A percentile compares a stretch with the other conserved stretches of the same genome.
phyloP scores from a whole-genome alignment of 2,113 vertebrate species.

The Morphnarchus princeps region DNA sequence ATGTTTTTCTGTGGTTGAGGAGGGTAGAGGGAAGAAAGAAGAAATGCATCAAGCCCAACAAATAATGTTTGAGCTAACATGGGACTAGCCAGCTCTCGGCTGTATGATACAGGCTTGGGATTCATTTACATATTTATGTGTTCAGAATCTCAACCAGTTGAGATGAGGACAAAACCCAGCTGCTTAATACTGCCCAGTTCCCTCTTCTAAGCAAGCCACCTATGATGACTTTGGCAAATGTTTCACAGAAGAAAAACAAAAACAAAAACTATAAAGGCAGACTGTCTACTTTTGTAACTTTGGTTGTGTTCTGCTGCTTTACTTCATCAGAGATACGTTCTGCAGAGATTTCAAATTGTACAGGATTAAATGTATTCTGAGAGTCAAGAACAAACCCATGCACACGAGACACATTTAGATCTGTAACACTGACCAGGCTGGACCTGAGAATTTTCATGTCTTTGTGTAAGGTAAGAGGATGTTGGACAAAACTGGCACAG shows the following conservation, averaged over 20 bases:
- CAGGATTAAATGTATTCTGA: background rate
- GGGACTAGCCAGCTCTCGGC: background rate
- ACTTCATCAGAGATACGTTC: background rate
- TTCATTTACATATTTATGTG: background rate
- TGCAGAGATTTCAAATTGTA: background rate
- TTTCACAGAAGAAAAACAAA: background rate
- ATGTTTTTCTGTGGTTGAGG: slow-evolving; percentile 1
- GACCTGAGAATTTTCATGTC: background rate
- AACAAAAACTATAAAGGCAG: background rate
- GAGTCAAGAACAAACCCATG: background rate
- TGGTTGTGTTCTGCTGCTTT: background rate
- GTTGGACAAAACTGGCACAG: background rate
- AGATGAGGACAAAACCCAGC: background rate
- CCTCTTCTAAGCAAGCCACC: background rate
- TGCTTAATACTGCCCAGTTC: background rate
- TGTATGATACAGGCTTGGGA: background rate
- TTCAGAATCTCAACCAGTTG: background rate
- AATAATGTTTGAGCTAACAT: background rate
- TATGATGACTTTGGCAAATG: background rate
- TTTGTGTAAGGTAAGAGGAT: background rate
- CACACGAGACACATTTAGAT: background rate
- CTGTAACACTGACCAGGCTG: background rate
- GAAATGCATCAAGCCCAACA: background rate
- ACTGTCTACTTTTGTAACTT: background rate
- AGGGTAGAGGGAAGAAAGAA: background rate